phyloP scores from a whole-genome alignment of 92 coral and sea anemone genomes.

The Meandrina meandrites region DNA sequence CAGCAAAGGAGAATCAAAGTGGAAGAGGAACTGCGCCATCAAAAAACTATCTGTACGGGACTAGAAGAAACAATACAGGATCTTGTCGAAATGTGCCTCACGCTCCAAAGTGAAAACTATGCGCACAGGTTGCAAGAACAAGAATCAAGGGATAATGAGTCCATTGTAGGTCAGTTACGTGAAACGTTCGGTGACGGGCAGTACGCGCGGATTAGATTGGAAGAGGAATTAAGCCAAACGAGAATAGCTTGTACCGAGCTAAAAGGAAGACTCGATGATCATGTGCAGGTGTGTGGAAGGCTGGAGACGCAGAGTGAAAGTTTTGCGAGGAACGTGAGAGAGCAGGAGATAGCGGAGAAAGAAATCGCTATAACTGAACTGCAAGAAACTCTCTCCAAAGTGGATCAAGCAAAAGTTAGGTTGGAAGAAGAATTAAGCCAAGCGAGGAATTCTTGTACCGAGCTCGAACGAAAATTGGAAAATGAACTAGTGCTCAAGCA shows the following conservation, averaged over 20 bases:
- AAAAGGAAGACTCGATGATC: background rate
- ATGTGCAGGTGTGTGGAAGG: no score
- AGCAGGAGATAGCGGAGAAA: background rate
- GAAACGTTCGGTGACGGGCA: background rate
- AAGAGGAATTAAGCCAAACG: background rate
- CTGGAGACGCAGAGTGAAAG: no score
- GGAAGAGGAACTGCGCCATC: conserved; percentile 48
- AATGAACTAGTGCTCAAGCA: no score
- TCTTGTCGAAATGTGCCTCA: background rate
- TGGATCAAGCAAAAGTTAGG: background rate
- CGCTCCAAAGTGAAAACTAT: background rate
- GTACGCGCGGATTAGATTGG: background rate
- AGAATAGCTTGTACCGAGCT: background rate
- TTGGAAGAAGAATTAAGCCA: background rate
- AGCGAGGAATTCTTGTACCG: background rate
- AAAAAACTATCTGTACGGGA: background rate
- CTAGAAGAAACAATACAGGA: background rate
- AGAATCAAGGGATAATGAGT: background rate
- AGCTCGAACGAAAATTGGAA: background rate
- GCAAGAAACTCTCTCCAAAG: background rate
- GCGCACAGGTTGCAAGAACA: background rate
- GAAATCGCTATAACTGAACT: background rate
- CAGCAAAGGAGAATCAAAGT: background rate
- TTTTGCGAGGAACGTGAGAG: background rate
- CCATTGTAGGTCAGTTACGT: background rate